Evolutionary conservation across 1,140 invertebrate species (phyloP).

Genomic region (Thrips palmi): DNA sequence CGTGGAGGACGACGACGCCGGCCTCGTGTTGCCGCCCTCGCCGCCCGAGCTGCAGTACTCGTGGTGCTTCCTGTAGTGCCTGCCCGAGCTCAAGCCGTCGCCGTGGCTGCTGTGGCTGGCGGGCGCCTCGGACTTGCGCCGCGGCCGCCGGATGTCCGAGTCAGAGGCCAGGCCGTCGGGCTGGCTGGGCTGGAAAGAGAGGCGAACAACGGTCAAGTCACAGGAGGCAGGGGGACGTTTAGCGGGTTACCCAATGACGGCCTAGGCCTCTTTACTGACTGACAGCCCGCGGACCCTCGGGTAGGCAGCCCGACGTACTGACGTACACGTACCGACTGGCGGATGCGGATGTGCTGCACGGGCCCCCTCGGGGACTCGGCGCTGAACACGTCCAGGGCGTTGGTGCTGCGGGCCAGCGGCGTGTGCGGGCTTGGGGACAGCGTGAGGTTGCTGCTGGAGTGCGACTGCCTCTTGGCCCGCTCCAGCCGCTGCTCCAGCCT

Average conservation of each 20-base stretch:
- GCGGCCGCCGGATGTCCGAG: slow-evolving; percentile 25
- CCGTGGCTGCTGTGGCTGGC: slow-evolving; percentile 9
- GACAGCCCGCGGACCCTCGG: slow-evolving; percentile 14
- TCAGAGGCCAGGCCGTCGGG: slow-evolving; percentile 46
- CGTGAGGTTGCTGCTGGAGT: no score
- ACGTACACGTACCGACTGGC: no score
- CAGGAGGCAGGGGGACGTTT: no score
- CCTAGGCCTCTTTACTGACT: slow-evolving; percentile 17
- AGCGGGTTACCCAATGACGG: no score
- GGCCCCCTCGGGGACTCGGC: no score
- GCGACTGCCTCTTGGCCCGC: no score
- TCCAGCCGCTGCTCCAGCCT: no score
- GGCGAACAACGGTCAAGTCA: slow-evolving; percentile 19
- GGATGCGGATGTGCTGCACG: no score
- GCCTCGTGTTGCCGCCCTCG: slow-evolving; percentile 4
- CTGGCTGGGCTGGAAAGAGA: slow-evolving; percentile 23
- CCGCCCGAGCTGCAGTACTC: slow-evolving; percentile 8
- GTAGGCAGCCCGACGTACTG: no score
- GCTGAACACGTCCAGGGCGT: no score
- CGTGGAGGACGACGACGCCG: slow-evolving; percentile 8
- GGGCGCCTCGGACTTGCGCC: slow-evolving; percentile 21
- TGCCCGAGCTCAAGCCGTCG: slow-evolving; percentile 18
- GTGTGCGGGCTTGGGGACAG: no score
- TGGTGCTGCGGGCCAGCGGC: no score
- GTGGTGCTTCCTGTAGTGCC: slow-evolving; percentile 27